Percentiles rank a stretch among this genome's conserved stretches.
phyloP scores from a whole-genome alignment of 2,888 invertebrate genomes.

The Drosophila ezoana region DNA sequence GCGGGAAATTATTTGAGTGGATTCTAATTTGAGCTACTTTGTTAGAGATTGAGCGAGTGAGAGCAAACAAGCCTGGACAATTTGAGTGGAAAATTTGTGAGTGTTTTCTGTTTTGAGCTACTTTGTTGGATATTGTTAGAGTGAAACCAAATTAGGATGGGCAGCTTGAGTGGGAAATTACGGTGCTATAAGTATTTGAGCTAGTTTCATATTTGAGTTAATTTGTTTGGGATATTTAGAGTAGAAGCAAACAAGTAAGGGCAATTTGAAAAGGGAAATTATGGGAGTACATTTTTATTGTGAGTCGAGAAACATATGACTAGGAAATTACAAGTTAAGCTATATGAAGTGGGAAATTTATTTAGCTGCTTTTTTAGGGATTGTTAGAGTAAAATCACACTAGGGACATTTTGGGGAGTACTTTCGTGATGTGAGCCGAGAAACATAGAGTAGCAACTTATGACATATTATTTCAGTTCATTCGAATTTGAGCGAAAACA shows the following conservation, averaged over 20 bases:
- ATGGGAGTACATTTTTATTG: background rate
- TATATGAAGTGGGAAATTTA: background rate
- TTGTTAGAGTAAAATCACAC: too few species aligned
- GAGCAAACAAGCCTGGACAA: background rate
- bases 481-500: conserved; percentile 39
- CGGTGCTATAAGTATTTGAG: background rate
- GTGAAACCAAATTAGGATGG: too few species aligned
- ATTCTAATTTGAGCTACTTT: background rate
- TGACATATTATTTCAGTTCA: conserved; percentile 20
- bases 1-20: conserved; percentile 29
- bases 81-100: background rate
- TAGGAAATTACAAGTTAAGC: background rate
- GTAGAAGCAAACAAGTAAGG: background rate
- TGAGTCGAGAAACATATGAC: background rate
- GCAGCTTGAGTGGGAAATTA: too few species aligned
- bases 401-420: too few species aligned
- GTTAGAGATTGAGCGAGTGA: background rate
- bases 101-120: too few species aligned
- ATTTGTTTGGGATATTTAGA: background rate
- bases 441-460: background rate
- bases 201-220: background rate
- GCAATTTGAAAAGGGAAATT: background rate
- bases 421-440: background rate
- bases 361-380: background rate
- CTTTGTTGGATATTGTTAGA: too few species aligned